Evolutionary conservation across 2,888 invertebrate species (phyloP).

Genomic region (Andricus curvator): DNA sequence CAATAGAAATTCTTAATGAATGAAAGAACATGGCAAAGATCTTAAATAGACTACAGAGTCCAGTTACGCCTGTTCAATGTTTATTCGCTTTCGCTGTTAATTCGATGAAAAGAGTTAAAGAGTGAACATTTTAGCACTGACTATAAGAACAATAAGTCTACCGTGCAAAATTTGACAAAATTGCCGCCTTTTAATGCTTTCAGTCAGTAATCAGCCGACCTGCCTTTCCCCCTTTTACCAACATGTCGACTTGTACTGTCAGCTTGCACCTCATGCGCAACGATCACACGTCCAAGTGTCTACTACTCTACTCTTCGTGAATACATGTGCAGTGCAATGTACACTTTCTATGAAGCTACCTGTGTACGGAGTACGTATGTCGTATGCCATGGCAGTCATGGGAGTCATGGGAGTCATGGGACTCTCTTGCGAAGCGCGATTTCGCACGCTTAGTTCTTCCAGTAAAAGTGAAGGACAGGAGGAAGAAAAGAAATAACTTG

Average conservation of each 20-base stretch:
- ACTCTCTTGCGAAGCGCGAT: slow-evolving; percentile 28
- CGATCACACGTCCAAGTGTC: slow-evolving; percentile 37
- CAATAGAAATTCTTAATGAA: too few species aligned
- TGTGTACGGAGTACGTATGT: slow-evolving; percentile 9
- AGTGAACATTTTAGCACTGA: too few species aligned
- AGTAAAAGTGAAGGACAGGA: slow-evolving; percentile 25
- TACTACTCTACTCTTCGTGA: background rate
- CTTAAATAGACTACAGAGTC: too few species aligned
- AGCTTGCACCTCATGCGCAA: slow-evolving; percentile 34
- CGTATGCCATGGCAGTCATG: slow-evolving; percentile 3
- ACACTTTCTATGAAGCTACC: slow-evolving; percentile 18
- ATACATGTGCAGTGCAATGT: slow-evolving; percentile 25
- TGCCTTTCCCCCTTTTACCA: slow-evolving; percentile 24
- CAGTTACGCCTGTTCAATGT: too few species aligned
- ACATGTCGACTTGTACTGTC: slow-evolving; percentile 6
- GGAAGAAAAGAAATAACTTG: slow-evolving; percentile 17
- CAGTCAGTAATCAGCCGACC: background rate
- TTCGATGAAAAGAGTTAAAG: too few species aligned
- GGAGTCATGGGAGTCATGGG: background rate
- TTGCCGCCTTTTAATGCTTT: slow-evolving; percentile 28
- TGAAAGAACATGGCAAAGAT: too few species aligned
- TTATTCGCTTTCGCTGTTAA: too few species aligned
- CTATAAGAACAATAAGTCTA: too few species aligned
- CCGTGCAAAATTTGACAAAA: slow-evolving; percentile 17
- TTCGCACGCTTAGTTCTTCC: slow-evolving; percentile 23